Evolutionary conservation across 2,888 invertebrate genomes (phyloP), one percentile per base, ranked within the genome.

Genomic region (Dyspetes luteomarginatus): DNA sequence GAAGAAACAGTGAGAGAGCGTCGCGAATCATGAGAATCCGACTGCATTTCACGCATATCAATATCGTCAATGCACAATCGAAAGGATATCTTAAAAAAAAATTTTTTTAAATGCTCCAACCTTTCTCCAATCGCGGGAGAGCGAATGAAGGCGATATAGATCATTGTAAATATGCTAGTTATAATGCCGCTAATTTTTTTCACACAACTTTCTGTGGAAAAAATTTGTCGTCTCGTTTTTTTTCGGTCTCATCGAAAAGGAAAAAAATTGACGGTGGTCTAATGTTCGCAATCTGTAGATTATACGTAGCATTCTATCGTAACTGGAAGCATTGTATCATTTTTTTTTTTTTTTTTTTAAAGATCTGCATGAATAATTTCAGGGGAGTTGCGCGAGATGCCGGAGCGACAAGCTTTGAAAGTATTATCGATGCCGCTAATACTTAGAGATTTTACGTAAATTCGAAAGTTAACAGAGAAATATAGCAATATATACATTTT

Each of bases 1-100:
- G 62, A 90, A 92, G 64, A 89, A 89, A 41, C 91, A 91, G 81
- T 90, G 89, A 81, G 90, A 89, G 36, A 86, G 83, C 74, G 50
- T 50, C 72, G 52, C 36, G 19, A 5, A 36, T 30, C 2, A 45
- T 24, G 26, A 26, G 52, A n/a, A 52, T 55, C 19, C n/a, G 4
- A 56, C 17, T 26, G 9, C 24, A 36, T 41, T 72, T 22, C 36
- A 64, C 72, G 52, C 26, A 12, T 5, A 69, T 69, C 30, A 48
- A 60, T 43, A 30, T 28, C n/a, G 24, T 71, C 58, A 17, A 7
- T 26, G 64, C 65, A 65, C 50, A 64, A 52, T 73, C n/a, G 1
- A 36, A 78, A 75, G 58, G 65, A 58, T 75, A 79, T 68, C 24
- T 41, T 50, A 62, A 45, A 64, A 36, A n/a, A n/a, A n/a, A n/a